Conservation (phyloP, 35 echinoderm and acorn worm genomes). For the Hemicentrotus pulcherrimus region DNA sequence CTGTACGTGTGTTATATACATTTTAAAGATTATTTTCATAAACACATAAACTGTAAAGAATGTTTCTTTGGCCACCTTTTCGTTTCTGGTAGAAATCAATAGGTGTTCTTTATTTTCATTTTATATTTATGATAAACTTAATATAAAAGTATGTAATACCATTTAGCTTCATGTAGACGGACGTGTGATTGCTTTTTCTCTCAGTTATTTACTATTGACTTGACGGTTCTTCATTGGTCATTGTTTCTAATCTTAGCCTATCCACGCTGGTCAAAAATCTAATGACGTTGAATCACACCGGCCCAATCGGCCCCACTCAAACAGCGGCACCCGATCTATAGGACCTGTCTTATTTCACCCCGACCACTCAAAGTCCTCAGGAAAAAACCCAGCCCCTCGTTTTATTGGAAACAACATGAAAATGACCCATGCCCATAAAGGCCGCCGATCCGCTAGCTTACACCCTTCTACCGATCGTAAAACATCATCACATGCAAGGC, state of each 20-base stretch:
- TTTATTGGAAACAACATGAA: background rate
- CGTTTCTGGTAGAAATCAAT: no score
- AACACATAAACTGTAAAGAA: no score
- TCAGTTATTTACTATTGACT: no score
- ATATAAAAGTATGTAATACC: no score
- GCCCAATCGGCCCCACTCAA: background rate
- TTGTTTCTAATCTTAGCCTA: background rate
- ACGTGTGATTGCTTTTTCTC: no score
- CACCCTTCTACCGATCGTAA: background rate
- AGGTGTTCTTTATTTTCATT: no score
- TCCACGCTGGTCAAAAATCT: background rate
- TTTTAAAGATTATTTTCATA: no score
- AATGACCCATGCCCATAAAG: background rate
- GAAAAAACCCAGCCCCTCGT: background rate
- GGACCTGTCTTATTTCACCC: background rate
- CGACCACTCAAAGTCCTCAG: background rate
- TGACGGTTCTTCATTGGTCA: background rate
- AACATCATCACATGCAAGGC: background rate
- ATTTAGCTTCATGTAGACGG: no score
- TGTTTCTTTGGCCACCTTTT: no score
- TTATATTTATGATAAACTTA: no score
- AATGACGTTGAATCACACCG: background rate
- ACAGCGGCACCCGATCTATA: background rate
- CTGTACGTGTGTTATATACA: no score
- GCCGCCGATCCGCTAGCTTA: background rate